Conservation (phyloP, 1,140 invertebrate genomes). For the Cylas formicarius region DNA sequence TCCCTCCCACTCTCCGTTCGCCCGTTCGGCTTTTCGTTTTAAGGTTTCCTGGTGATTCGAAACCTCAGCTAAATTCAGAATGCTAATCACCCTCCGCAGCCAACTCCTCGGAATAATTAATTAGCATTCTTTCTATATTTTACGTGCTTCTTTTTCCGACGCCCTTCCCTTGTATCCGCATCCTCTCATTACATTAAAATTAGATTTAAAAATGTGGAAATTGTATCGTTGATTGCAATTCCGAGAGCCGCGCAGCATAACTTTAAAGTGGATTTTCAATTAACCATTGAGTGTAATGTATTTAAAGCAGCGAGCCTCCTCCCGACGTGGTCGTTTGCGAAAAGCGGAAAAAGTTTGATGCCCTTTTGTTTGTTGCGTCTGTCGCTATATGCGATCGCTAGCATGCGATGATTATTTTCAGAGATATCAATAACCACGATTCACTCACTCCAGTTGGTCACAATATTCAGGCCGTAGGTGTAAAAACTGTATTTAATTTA, state of each 20-base stretch:
- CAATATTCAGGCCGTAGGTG: too few species aligned
- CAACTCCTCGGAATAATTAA: slow-evolving; percentile 42
- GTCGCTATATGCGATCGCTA: too few species aligned
- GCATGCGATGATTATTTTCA: too few species aligned
- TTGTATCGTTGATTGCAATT: slow-evolving; percentile 43
- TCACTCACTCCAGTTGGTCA: too few species aligned
- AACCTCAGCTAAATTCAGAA: slow-evolving; percentile 32
- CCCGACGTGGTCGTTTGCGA: too few species aligned
- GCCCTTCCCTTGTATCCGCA: slow-evolving; percentile 17
- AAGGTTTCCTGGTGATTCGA: slow-evolving; percentile 19
- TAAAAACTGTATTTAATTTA: too few species aligned
- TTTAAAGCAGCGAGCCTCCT: slow-evolving; percentile 34
- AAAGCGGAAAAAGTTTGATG: too few species aligned
- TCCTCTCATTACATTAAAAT: slow-evolving; percentile 43
- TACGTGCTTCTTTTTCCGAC: slow-evolving; percentile 37
- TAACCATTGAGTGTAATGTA: slow-evolving; percentile 40
- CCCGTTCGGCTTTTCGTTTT: background rate
- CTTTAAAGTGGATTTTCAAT: slow-evolving; percentile 42
- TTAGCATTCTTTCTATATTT: slow-evolving; percentile 44
- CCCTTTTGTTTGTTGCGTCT: too few species aligned
- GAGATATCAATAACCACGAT: too few species aligned
- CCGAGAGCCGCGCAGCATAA: slow-evolving; percentile 27
- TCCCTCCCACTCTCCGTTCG: background rate
- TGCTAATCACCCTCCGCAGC: slow-evolving; percentile 39
- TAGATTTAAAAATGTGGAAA: slow-evolving; percentile 45